Percentiles rank a stretch among this genome's conserved stretches.
phyloP scores from a whole-genome alignment of 2,888 invertebrate species.

The Ditula angustiorana region DNA sequence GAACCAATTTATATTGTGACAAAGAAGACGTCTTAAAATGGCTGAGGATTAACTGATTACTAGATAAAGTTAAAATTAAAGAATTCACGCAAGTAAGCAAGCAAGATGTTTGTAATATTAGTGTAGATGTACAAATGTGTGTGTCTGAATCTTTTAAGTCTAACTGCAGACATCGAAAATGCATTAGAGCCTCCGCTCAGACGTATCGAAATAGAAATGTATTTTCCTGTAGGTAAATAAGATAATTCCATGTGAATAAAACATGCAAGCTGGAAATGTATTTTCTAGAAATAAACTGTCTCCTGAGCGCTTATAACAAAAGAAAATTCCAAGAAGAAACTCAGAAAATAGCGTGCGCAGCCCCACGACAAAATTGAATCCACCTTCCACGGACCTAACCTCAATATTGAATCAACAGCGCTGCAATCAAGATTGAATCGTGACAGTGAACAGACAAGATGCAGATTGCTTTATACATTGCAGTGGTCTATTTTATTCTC shows the following conservation, averaged over 20 bases:
- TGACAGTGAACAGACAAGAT: slow-evolving; percentile 50
- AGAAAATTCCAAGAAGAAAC: slow-evolving; percentile 38
- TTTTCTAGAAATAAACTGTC: slow-evolving; percentile 27
- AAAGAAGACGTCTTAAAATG: too few relatives aligned
- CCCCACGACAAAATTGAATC: slow-evolving; percentile 57
- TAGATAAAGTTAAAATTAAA: too few relatives aligned
- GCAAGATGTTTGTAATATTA: too few relatives aligned
- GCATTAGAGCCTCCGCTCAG: too few relatives aligned
- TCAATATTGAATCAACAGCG: slow-evolving; percentile 57
- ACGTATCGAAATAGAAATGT: too few relatives aligned
- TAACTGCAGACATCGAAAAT: too few relatives aligned
- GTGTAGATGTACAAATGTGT: too few relatives aligned
- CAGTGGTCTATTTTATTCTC: neutral
- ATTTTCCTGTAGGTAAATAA: neutral
- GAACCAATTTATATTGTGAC: too few relatives aligned
- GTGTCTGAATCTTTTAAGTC: too few relatives aligned
- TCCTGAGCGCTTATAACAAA: neutral
- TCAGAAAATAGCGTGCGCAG: slow-evolving; percentile 45
- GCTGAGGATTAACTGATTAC: too few relatives aligned
- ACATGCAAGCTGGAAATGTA: neutral
- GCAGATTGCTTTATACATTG: slow-evolving; percentile 49
- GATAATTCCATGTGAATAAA: neutral
- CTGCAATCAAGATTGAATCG: slow-evolving; percentile 51
- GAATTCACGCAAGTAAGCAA: too few relatives aligned
- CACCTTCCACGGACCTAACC: slow-evolving; percentile 50